Evolutionary conservation across 1,140 invertebrate genomes (phyloP).

Genomic region (Ganaspis sp.): DNA sequence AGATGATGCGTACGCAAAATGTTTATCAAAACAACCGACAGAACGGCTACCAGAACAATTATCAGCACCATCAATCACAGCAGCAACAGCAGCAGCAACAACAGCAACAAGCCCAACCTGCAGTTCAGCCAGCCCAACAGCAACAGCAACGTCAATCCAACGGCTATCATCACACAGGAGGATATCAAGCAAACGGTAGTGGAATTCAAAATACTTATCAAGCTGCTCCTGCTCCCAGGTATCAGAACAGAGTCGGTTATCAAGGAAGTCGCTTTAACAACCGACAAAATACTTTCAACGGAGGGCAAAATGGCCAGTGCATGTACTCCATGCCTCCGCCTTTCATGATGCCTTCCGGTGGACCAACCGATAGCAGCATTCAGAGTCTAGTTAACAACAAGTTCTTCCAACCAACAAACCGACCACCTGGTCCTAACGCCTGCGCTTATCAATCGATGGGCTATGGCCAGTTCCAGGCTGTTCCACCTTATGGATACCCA

Average conservation of each 20-base stretch:
- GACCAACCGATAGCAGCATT: conserved; percentile 73
- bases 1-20: conserved; percentile 64
- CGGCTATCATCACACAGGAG: conserved; percentile 55
- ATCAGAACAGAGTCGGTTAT: conserved; percentile 64
- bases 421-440: conserved; percentile 76
- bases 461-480: conserved; percentile 75
- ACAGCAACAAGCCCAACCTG: conserved; percentile 37
- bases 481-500: conserved; percentile 75
- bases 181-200: conserved; percentile 46
- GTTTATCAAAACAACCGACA: conserved; percentile 68
- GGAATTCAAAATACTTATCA: conserved; percentile 55
- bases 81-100: conserved; percentile 50
- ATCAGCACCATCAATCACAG: conserved; percentile 56
- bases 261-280: conserved; percentile 65
- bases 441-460: conserved; percentile 80
- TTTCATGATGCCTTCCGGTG: conserved; percentile 74
- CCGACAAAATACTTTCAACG: conserved; percentile 59
- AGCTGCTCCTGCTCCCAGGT: conserved; percentile 50
- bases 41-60: conserved; percentile 64
- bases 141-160: conserved; percentile 47
- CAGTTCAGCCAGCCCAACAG: conserved; percentile 38
- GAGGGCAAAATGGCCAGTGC: conserved; percentile 70
- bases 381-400: conserved; percentile 80
- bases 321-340: conserved; percentile 77
- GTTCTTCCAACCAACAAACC: conserved; percentile 78